These are phyloP conservation scores for Urocitellus parryii DNA, from an alignment of 2,113 vertebrate species.

Conservation along the genomic window DNA sequence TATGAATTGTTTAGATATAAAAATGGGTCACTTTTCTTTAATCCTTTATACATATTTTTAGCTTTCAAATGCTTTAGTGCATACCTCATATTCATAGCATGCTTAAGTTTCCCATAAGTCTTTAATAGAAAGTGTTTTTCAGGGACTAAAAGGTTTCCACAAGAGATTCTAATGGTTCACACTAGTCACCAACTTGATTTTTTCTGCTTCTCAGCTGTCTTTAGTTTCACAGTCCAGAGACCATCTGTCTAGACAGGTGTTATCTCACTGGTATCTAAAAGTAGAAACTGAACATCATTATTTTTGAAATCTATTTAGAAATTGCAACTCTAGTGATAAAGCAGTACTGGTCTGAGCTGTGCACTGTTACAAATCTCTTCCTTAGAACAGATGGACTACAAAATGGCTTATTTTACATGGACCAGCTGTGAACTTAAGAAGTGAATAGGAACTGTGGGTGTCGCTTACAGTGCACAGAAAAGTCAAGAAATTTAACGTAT, in stretches of 20 bases:
- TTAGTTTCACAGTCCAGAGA: slow-evolving; percentile 81
- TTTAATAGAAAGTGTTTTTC: slow-evolving; percentile 74
- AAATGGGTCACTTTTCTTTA: not conserved
- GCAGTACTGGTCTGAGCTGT: slow-evolving; percentile 78
- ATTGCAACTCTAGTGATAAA: slow-evolving; percentile 80
- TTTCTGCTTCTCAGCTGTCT: slow-evolving; percentile 80
- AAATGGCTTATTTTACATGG: slow-evolving; percentile 84
- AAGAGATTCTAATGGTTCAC: slow-evolving; percentile 78
- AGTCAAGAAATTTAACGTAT: slow-evolving; percentile 74
- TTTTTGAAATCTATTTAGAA: slow-evolving; percentile 86
- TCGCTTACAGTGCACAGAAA: slow-evolving; percentile 76
- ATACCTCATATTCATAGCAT: slow-evolving; percentile 59
- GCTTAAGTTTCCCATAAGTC: slow-evolving; percentile 57
- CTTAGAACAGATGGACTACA: slow-evolving; percentile 87
- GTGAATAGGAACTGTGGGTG: slow-evolving; percentile 76
- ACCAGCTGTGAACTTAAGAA: slow-evolving; percentile 85
- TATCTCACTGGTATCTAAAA: slow-evolving; percentile 85
- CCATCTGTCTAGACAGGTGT: slow-evolving; percentile 84
- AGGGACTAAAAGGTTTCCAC: slow-evolving; percentile 67
- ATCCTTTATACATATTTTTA: slow-evolving; percentile 51
- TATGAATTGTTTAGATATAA: not conserved
- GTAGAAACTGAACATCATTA: slow-evolving; percentile 85
- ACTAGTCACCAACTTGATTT: slow-evolving; percentile 62
- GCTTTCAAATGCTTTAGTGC: slow-evolving; percentile 56
- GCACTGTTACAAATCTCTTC: slow-evolving; percentile 83